These are phyloP conservation scores for Tympanoctomys barrerae DNA, from an alignment of 2,797 vertebrate species.

Conservation along the genomic window DNA sequence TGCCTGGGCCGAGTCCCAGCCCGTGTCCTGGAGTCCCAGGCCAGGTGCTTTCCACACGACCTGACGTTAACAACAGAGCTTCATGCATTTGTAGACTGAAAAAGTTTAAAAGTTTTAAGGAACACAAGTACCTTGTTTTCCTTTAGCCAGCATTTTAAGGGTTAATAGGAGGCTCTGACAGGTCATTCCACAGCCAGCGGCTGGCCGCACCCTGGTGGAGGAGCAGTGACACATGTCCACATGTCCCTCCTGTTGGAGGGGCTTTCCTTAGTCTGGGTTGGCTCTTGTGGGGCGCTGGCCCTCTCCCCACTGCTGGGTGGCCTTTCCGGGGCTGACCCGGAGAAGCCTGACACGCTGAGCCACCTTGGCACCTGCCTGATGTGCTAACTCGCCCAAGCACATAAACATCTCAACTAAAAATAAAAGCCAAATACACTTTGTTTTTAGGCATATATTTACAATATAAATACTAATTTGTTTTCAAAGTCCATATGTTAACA, in stretches of 20 bases:
- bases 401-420: slow-evolving; percentile 83
- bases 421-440: slow-evolving; percentile 86
- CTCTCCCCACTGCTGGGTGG: too few relatives aligned
- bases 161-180: slow-evolving; percentile 5
- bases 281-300: background rate
- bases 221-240: too few relatives aligned
- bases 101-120: background rate
- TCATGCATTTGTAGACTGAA: background rate
- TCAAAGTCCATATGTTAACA: slow-evolving; percentile 88
- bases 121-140: background rate
- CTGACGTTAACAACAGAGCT: slow-evolving; percentile 22
- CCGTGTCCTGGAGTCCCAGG: background rate
- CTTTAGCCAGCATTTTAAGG: slow-evolving; percentile 17
- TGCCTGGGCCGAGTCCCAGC: background rate
- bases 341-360: background rate
- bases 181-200: background rate
- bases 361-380: background rate
- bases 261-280: too few relatives aligned
- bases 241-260: too few relatives aligned
- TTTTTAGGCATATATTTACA: slow-evolving; percentile 89
- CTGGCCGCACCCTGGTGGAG: background rate
- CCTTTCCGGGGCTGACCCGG: too few relatives aligned
- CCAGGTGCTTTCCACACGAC: background rate
- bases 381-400: background rate
- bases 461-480: slow-evolving; percentile 90